Base-by-base conservation (phyloP, 1,140 invertebrate species). In the Drosophila nebulosa region DNA sequence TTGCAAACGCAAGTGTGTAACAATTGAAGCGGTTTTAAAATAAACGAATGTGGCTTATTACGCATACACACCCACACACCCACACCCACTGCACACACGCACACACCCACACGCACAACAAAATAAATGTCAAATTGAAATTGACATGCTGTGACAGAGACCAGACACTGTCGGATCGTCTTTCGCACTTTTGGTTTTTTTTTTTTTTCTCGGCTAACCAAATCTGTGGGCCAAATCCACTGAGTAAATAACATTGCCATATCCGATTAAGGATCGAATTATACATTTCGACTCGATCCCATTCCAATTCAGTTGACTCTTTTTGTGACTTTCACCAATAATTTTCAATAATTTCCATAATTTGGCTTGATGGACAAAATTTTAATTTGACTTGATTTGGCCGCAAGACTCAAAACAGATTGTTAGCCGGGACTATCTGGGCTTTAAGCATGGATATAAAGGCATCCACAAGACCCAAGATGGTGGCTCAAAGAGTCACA, bases 61-160 rank as follows among this genome's bases (percentile, higher is more conserved):
- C 60, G 63, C 74, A 78, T 62, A 74, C 58, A 61, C 6, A 46
- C 53, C 39, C 46, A 55, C 58, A 63, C 12, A 56, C 1, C 12
- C 26, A 10, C 9, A 9, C n/a, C 4, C 10, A 0, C 0, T 4
- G 7, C 46, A n/a, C 10, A 22, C 39, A 32, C 26, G 24, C 22
- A 16, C 26, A 35, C 36, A 61, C 64, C 16, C 36, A 16, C 6
- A 64, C 63, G 68, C 67, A 72, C 60, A 83, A 62, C 62, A 68
- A 88, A 88, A 86, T 81, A 83, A 86, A 88, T 81, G 71, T 81
- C 68, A 81, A 86, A 88, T 86, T 88, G 83, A 86, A 88, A 88
- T 69, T 88, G 81, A 86, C 81, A 72, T 71, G 78, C 78, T 81
- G 69, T 75, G 78, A 69, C 83, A 84, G 10, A 32, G 30, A 32